Conservation (phyloP, 30 jellyfish, hydroid and myxozoan genomes). For the Hydractinia symbiolongicarpus region DNA sequence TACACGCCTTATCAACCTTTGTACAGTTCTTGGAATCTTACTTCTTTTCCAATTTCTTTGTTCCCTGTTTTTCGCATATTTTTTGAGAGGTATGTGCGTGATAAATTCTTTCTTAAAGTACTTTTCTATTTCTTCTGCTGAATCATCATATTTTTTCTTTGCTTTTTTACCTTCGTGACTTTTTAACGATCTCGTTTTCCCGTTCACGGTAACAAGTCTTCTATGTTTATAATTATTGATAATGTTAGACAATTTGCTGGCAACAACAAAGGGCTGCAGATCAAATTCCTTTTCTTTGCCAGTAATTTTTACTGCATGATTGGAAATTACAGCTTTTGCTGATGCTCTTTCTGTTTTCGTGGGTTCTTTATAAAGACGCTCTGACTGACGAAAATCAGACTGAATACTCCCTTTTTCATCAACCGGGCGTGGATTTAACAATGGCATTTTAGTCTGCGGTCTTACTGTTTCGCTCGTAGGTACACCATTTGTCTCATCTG, state of each 20-base stretch:
- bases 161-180: background rate
- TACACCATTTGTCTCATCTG: slow-evolving; percentile 33
- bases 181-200: background rate
- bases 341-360: slow-evolving; percentile 15
- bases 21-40: background rate
- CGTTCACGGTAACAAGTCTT: background rate
- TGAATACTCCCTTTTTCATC: background rate
- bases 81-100: too few relatives aligned
- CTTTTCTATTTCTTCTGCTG: background rate
- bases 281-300: slow-evolving; percentile 29
- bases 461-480: background rate
- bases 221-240: background rate
- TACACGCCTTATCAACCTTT: too few relatives aligned
- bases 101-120: too few relatives aligned
- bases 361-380: background rate
- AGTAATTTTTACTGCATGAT: slow-evolving; percentile 16
- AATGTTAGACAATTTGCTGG: slow-evolving; percentile 3
- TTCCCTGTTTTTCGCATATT: too few relatives aligned
- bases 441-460: background rate
- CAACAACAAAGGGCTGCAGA: slow-evolving; percentile 31
- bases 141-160: background rate
- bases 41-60: background rate
- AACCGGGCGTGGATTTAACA: slow-evolving; percentile 28
- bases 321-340: slow-evolving; percentile 8
- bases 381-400: too few relatives aligned